A percentile compares a stretch with the other conserved stretches of the same genome.
Conservation (phyloP, 2,888 invertebrate genomes). For the Agonopterix heracliana region DNA sequence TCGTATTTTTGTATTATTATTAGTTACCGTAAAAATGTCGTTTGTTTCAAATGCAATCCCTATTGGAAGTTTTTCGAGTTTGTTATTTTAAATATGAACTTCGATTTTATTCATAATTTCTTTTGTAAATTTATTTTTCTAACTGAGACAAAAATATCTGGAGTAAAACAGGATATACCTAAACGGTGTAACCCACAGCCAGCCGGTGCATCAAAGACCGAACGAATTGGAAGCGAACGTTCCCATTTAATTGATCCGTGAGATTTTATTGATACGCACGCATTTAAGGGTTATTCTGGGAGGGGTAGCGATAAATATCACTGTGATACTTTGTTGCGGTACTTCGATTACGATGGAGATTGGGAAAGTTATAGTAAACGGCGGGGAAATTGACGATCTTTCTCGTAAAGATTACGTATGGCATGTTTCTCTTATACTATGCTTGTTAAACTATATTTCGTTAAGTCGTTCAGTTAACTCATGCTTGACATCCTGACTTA, state of each 20-base stretch:
- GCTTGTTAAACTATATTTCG: too few relatives aligned
- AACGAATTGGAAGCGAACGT: constrained; percentile 8
- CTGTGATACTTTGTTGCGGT: background rate
- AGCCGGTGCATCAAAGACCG: constrained; percentile 14
- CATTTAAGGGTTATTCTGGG: constrained; percentile 12
- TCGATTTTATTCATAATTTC: too few relatives aligned
- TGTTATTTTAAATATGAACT: too few relatives aligned
- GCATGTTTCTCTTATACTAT: too few relatives aligned
- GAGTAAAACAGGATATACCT: constrained; percentile 9
- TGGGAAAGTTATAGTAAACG: background rate
- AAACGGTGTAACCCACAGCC: constrained; percentile 20
- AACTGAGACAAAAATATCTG: too few relatives aligned
- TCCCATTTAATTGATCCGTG: constrained; percentile 16
- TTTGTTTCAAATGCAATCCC: too few relatives aligned
- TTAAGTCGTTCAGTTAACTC: too few relatives aligned
- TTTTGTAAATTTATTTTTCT: too few relatives aligned
- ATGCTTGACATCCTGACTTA: too few relatives aligned
- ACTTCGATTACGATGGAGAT: background rate
- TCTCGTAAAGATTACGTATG: background rate
- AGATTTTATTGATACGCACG: constrained; percentile 16
- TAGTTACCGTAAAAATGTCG: too few relatives aligned
- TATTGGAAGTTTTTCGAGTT: too few relatives aligned
- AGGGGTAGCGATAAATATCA: constrained; percentile 7
- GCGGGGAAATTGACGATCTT: background rate
- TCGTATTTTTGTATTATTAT: too few relatives aligned